A percentile compares a stretch with the other conserved stretches of the same genome.
phyloP scores from a whole-genome alignment of 2,797 vertebrate genomes.

The Enteromius trimaculatus region DNA sequence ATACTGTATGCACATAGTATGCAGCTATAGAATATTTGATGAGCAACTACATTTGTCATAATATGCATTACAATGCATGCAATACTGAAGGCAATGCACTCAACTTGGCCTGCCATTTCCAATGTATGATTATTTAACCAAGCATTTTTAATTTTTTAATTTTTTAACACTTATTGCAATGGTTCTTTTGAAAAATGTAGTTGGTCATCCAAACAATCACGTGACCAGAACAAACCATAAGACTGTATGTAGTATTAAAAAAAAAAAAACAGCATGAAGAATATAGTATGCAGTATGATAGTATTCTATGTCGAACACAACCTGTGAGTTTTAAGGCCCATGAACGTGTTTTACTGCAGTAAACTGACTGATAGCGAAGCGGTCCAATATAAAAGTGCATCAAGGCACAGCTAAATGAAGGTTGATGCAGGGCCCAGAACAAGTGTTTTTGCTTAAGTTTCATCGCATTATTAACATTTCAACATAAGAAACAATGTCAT shows the following conservation, averaged over 20 bases:
- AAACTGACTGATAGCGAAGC: slow-evolving; percentile 62
- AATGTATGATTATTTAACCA: background rate
- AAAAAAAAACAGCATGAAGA: background rate
- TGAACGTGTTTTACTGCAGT: slow-evolving; percentile 9
- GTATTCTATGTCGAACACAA: background rate
- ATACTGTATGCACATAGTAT: background rate
- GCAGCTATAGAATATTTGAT: background rate
- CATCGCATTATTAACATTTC: slow-evolving; percentile 40
- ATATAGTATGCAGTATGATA: background rate
- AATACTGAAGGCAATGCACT: background rate
- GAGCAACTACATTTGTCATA: background rate
- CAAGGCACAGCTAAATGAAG: slow-evolving; percentile 79
- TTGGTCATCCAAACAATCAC: background rate
- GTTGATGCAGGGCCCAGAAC: slow-evolving; percentile 23
- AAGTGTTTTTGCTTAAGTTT: slow-evolving; percentile 15
- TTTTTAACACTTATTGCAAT: background rate
- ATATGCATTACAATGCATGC: background rate
- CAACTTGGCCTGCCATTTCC: background rate
- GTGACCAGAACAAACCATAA: background rate
- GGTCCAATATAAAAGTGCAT: slow-evolving; percentile 77
- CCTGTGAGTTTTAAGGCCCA: slow-evolving; percentile 29
- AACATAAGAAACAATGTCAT: background rate
- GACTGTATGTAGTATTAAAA: too few species aligned
- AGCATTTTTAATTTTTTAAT: too few species aligned
- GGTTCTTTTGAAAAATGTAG: background rate